These are phyloP conservation scores for Pandemis heparana DNA, from an alignment of 2,888 invertebrate species.

Conservation along the genomic window DNA sequence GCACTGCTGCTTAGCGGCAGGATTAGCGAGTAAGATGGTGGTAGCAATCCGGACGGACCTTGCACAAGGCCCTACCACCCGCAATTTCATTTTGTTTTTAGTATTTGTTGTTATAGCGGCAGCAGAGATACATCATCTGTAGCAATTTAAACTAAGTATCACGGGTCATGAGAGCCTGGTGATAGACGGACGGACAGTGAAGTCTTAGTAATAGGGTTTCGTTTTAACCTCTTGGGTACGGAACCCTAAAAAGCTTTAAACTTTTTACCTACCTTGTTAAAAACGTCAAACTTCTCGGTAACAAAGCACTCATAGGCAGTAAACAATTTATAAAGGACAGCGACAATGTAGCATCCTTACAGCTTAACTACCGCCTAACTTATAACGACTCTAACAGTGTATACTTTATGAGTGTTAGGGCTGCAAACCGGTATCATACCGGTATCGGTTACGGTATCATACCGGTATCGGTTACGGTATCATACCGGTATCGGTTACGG, in stretches of 20 bases:
- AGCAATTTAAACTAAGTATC: too few relatives aligned
- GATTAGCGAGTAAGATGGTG: too few relatives aligned
- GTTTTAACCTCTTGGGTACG: too few relatives aligned
- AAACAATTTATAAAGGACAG: constrained; percentile 33
- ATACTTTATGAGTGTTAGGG: constrained; percentile 33
- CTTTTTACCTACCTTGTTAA: neutral
- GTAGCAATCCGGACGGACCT: too few relatives aligned
- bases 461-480: neutral
- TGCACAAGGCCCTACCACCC: too few relatives aligned
- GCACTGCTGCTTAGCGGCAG: too few relatives aligned
- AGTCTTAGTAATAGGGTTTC: too few relatives aligned
- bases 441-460: neutral
- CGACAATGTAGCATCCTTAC: constrained; percentile 35
- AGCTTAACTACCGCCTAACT: constrained; percentile 38
- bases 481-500: neutral
- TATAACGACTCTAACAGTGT: constrained; percentile 40
- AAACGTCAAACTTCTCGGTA: neutral
- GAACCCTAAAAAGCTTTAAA: neutral
- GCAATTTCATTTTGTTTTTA: too few relatives aligned
- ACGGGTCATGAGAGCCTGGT: too few relatives aligned
- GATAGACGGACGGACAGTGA: too few relatives aligned
- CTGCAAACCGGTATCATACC: neutral
- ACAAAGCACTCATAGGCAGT: constrained; percentile 21
- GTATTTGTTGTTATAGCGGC: too few relatives aligned
- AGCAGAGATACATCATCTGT: too few relatives aligned